These are phyloP conservation scores for Dorcus hopei DNA, from an alignment of 2,888 invertebrate species.

Conservation along the genomic window DNA sequence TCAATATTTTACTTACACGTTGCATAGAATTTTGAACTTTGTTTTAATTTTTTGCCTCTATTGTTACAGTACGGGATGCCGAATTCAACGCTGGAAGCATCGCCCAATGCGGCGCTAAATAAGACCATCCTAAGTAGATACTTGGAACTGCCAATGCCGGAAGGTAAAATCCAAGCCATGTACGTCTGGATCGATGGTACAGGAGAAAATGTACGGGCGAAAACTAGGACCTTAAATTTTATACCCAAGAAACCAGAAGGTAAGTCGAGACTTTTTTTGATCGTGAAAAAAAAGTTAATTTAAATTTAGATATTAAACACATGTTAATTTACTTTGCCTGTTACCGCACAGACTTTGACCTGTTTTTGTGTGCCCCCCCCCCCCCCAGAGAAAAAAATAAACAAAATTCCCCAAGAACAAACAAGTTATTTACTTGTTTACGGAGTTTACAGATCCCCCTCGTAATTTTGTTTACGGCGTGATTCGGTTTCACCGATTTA, in stretches of 20 bases:
- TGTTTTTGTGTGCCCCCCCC: no score
- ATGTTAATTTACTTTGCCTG: no score
- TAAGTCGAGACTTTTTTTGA: constrained; percentile 42
- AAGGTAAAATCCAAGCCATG: constrained; percentile 75
- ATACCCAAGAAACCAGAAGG: constrained; percentile 74
- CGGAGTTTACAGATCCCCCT: no score
- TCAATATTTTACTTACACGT: no score
- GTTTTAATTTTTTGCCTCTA: background rate
- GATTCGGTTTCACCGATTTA: no score
- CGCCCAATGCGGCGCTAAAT: constrained; percentile 79
- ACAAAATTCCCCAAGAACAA: no score
- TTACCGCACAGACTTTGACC: no score
- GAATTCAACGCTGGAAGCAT: constrained; percentile 61
- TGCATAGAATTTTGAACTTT: no score
- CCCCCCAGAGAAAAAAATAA: no score
- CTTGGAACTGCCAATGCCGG: constrained; percentile 73
- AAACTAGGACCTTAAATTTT: constrained; percentile 82
- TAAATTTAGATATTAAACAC: no score
- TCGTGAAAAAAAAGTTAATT: background rate
- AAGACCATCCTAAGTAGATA: constrained; percentile 72
- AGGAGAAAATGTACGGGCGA: constrained; percentile 82
- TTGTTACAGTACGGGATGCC: constrained; percentile 34
- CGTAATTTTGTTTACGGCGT: no score
- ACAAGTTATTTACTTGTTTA: no score
- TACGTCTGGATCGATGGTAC: constrained; percentile 96